Evolutionary conservation across 2,888 invertebrate genomes (phyloP).

Genomic region (Hypolimnas misippus): DNA sequence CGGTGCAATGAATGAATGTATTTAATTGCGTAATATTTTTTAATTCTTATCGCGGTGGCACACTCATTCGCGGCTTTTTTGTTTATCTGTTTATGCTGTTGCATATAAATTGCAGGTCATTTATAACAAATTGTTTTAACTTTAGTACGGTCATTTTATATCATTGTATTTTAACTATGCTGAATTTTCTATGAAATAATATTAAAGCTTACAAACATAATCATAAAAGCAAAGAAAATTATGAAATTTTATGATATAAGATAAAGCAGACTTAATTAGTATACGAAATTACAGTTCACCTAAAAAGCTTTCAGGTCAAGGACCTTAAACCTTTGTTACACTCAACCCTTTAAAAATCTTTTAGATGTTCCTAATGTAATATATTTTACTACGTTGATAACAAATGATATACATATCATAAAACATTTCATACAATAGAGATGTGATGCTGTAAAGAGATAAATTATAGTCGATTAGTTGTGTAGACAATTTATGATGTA

Average conservation of each 20-base stretch:
- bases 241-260: no score
- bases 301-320: neutral
- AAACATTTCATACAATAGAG: no score
- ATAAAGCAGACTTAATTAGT: neutral
- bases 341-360: slow-evolving; percentile 1
- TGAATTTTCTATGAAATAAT: no score
- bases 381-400: no score
- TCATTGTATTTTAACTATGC: neutral
- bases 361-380: neutral
- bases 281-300: neutral
- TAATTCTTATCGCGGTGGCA: slow-evolving; percentile 43
- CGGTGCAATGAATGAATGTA: slow-evolving; percentile 49
- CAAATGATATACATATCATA: no score
- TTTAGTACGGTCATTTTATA: no score
- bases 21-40: slow-evolving; percentile 47
- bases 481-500: slow-evolving; percentile 31
- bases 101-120: slow-evolving; percentile 15
- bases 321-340: neutral
- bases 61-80: slow-evolving; percentile 37
- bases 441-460: no score
- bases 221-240: no score
- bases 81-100: slow-evolving; percentile 25
- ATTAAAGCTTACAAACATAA: no score
- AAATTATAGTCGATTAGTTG: slow-evolving; percentile 19
- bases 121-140: neutral